Evolutionary conservation across 2,888 invertebrate genomes (phyloP).

Genomic region (Drosophila robusta): DNA sequence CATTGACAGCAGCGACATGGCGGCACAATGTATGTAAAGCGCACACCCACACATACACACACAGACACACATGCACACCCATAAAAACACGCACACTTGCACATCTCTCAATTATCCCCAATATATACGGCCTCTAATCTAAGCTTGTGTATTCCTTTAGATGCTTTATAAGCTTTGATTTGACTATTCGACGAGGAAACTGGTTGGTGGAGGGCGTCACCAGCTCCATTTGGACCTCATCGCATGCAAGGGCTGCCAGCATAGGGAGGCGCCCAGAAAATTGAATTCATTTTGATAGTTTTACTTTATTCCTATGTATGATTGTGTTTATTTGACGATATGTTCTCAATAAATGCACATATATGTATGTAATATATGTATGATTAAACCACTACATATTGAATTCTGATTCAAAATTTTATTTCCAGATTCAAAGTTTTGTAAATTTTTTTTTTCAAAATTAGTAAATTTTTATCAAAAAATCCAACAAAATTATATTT

Average conservation of each 20-base stretch:
- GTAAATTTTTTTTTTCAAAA: no score
- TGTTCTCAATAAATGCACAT: slow-evolving; percentile 74
- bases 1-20: slow-evolving; percentile 91
- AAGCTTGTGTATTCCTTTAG: slow-evolving; percentile 47
- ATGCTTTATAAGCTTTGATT: slow-evolving; percentile 61
- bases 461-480: no score
- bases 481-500: no score
- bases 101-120: background rate
- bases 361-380: slow-evolving; percentile 78
- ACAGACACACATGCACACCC: background rate
- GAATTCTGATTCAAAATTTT: no score
- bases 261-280: slow-evolving; percentile 4
- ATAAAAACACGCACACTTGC: background rate
- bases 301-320: slow-evolving; percentile 50
- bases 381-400: slow-evolving; percentile 28
- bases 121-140: slow-evolving; percentile 5
- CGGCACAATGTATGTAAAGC: slow-evolving; percentile 84
- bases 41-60: slow-evolving; percentile 1
- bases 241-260: background rate
- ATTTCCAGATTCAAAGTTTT: no score
- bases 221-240: slow-evolving; percentile 12
- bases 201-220: slow-evolving; percentile 17
- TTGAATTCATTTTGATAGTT: slow-evolving; percentile 40
- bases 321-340: slow-evolving; percentile 56
- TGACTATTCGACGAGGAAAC: slow-evolving; percentile 20